A percentile compares a stretch with the other conserved stretches of the same genome.
Conservation (phyloP, 2,888 invertebrate genomes). For the Drosophila parthenogenetica region DNA sequence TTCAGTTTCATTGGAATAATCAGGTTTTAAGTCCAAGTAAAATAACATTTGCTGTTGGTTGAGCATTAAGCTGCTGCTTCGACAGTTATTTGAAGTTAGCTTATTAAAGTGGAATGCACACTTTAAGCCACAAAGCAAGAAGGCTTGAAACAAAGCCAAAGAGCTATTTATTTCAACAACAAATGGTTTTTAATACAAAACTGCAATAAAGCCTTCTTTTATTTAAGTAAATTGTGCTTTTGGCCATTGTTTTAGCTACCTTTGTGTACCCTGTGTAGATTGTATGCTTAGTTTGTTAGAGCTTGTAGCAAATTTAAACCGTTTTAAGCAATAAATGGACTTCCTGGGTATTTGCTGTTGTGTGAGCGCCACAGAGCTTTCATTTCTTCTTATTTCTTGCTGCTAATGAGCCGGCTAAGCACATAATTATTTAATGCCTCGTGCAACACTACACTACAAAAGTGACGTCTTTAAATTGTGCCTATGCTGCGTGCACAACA, state of each 20-base stretch:
- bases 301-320: neutral
- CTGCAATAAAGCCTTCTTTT: neutral
- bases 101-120: neutral
- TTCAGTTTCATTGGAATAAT: constrained; percentile 23
- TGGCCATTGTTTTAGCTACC: constrained; percentile 11
- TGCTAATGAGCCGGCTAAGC: constrained; percentile 58
- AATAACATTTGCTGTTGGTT: constrained; percentile 17
- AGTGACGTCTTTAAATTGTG: constrained; percentile 27
- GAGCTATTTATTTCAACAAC: neutral
- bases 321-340: too few species aligned
- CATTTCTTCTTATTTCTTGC: constrained; percentile 1
- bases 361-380: neutral
- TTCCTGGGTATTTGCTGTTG: neutral
- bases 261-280: neutral
- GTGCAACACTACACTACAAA: constrained; percentile 41
- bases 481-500: constrained; percentile 36
- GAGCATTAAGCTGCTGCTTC: constrained; percentile 19
- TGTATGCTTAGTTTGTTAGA: neutral
- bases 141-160: neutral
- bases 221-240: constrained; percentile 3
- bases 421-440: constrained; percentile 67
- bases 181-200: neutral
- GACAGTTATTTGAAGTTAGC: neutral
- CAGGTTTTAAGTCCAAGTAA: constrained; percentile 25
- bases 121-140: neutral